Conservation (phyloP, 1,140 invertebrate genomes). For the Halesus radiatus region DNA sequence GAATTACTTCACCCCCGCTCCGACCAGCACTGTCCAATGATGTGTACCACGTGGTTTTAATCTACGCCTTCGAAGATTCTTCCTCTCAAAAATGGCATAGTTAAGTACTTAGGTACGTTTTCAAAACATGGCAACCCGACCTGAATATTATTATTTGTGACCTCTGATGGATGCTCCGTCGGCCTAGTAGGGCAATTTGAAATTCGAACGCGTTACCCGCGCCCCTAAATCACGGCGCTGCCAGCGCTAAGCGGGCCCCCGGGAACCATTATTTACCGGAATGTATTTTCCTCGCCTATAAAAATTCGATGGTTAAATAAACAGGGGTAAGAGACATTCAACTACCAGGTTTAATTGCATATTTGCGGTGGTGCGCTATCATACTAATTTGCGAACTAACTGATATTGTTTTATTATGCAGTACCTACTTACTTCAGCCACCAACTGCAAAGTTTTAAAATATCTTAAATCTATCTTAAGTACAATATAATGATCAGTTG, state of each 20-base stretch:
- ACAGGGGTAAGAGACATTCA: constrained; percentile 17
- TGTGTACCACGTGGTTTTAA: no score
- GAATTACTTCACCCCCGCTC: no score
- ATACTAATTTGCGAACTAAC: constrained; percentile 4
- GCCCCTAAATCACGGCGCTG: constrained; percentile 49
- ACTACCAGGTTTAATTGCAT: constrained; percentile 29
- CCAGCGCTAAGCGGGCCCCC: constrained; percentile 47
- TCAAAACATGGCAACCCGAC: neutral
- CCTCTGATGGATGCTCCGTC: constrained; percentile 15
- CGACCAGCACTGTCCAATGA: no score
- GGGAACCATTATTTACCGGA: constrained; percentile 53
- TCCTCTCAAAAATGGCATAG: no score
- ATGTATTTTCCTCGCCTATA: constrained; percentile 51
- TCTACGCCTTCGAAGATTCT: no score
- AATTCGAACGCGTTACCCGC: constrained; percentile 46
- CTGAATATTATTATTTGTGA: constrained; percentile 16
- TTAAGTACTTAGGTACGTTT: no score
- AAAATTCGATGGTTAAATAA: constrained; percentile 56
- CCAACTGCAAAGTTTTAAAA: no score
- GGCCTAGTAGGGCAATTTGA: constrained; percentile 43
- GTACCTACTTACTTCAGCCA: no score
- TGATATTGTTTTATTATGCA: constrained; percentile 5
- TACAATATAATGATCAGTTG: no score
- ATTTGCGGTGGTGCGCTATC: neutral
- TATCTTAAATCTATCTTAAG: no score